These are phyloP conservation scores for honey bee (Apis mellifera) DNA, from an alignment of 1,140 invertebrate genomes.

Conservation along the genomic window DNA sequence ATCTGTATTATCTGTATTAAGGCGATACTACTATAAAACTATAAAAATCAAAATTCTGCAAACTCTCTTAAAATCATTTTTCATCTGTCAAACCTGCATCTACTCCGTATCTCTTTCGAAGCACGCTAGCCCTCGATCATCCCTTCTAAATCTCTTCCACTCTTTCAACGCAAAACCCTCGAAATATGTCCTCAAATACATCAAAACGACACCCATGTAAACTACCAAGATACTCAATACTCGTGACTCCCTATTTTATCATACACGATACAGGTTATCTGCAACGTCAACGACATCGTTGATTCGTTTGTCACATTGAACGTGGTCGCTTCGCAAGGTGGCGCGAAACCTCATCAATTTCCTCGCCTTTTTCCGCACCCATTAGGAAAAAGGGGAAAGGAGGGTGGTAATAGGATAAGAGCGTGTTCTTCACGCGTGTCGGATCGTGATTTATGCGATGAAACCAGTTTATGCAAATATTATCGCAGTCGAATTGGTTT, in stretches of 20 bases:
- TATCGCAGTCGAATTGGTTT: constrained; percentile 77
- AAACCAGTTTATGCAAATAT: constrained; percentile 78
- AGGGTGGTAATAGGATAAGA: background rate
- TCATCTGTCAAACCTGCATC: too few species aligned
- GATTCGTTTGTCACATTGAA: constrained; percentile 4
- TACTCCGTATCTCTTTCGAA: background rate
- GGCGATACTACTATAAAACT: too few species aligned
- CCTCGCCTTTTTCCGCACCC: background rate
- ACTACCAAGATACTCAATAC: background rate
- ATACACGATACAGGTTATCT: background rate
- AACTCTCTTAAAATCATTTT: too few species aligned
- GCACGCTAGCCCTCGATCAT: background rate
- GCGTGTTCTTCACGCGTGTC: constrained; percentile 22
- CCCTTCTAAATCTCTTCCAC: background rate
- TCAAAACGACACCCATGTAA: background rate
- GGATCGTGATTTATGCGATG: constrained; percentile 71
- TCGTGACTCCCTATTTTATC: background rate
- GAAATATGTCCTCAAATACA: background rate
- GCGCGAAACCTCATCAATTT: background rate
- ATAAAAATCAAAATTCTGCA: too few species aligned
- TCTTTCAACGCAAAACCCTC: too few species aligned
- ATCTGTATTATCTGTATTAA: too few species aligned
- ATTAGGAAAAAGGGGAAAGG: background rate
- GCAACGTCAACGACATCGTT: background rate
- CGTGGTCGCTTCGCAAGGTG: background rate